Base-by-base conservation (phyloP, 2,888 invertebrate species). In the Mimas tiliae region DNA sequence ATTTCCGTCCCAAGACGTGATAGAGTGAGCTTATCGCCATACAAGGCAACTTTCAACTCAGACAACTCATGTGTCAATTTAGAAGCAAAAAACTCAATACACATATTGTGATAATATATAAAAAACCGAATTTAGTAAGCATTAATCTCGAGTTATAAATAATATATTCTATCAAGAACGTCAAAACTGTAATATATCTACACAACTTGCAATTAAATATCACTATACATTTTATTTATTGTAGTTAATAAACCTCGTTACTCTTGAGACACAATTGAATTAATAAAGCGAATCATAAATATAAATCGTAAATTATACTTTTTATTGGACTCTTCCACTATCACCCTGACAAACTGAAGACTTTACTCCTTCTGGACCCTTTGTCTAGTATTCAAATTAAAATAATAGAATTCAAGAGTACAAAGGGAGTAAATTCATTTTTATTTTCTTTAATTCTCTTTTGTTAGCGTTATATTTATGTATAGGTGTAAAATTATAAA, bases 311-410 rank as follows among this genome's bases (percentile, higher is more conserved):
- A 58, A 42, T 58, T 12, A 50, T 16, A 42, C 19, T 58, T 58
- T 58, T 58, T 58, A 58, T 38, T 58, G 12, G 12, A 38, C 11
- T 19, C 16, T 58, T 42, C 42, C 42, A 42, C 16, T 38, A 38
- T 55, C 11, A 16, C n/a, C 16, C 38, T 1, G 16, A n/a, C 34
- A 38, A 11, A 21, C 8, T 34, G 34, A 33, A 53, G 16, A 55
- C 34, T 33, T 7, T 16, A 14, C 6, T 27, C 52, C 27, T 12
- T 34, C 34, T 38, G 34, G 38, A 53, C n/a, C 34, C 38, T 55
- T 55, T 55, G 55, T 55, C 38, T 55, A 34, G 34, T 38, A 55
- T 55, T 55, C 38, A 58, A 58, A 58, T 55, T 38, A 34, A 33
- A 12, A 33, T 27, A 52, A 14, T 27, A 55, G 1, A 16, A n/a